Evolutionary conservation across 2,797 vertebrate genomes (phyloP).

Genomic region (Myiotriccus ornatus): DNA sequence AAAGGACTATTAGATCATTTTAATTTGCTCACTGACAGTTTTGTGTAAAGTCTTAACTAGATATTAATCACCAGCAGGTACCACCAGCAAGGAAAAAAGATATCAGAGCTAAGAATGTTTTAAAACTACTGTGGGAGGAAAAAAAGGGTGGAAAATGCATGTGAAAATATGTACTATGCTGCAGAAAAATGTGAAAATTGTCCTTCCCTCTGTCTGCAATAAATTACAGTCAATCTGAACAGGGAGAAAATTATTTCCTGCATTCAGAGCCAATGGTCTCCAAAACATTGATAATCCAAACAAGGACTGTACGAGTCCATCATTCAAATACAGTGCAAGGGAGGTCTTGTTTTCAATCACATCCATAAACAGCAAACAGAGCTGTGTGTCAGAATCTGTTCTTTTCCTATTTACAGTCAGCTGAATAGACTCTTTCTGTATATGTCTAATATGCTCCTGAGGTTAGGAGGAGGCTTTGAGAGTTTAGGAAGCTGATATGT

Average conservation of each 20-base stretch:
- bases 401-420: neutral
- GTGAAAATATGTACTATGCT: neutral
- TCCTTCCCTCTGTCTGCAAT: neutral
- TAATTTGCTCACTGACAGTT: neutral
- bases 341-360: neutral
- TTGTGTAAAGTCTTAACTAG: neutral
- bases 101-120: neutral
- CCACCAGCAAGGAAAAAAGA: neutral
- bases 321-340: neutral
- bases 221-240: neutral
- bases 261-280: neutral
- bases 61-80: neutral
- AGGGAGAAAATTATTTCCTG: neutral
- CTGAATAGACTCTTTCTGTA: neutral
- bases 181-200: neutral
- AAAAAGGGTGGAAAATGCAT: neutral
- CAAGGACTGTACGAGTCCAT: fast-evolving
- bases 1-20: neutral
- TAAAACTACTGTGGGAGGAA: neutral
- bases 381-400: neutral
- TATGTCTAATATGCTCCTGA: neutral
- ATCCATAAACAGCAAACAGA: neutral
- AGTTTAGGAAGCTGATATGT: neutral
- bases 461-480: neutral
- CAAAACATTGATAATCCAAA: neutral